These are phyloP conservation scores for Triplophysa dalaica DNA, from an alignment of 2,113 vertebrate species.

Conservation along the genomic window DNA sequence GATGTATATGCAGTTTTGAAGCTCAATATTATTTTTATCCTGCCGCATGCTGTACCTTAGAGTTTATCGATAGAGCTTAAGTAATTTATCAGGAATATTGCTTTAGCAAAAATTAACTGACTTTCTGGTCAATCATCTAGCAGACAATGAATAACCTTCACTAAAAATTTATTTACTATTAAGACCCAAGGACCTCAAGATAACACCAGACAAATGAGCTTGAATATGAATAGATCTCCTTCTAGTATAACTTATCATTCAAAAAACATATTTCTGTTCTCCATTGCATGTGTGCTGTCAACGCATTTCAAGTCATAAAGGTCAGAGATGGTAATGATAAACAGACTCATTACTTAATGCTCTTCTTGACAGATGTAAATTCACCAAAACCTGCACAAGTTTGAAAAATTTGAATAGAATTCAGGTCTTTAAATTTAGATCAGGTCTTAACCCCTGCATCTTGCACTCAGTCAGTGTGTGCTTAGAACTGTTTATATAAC, in stretches of 20 bases:
- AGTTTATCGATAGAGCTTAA: not conserved
- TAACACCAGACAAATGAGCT: not conserved
- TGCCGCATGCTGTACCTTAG: not conserved
- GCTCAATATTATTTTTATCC: no score
- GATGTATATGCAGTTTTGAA: no score
- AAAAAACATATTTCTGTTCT: not conserved
- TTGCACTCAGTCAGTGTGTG: not conserved
- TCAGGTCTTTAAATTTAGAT: not conserved
- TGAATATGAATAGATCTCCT: not conserved
- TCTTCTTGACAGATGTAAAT: no score
- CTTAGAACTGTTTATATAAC: not conserved
- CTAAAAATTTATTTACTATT: constrained; percentile 16
- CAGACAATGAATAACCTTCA: not conserved
- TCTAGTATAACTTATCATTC: not conserved
- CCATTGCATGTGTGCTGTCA: not conserved
- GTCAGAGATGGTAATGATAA: not conserved
- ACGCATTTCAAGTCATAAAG: not conserved
- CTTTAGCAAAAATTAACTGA: not conserved
- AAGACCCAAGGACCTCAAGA: not conserved
- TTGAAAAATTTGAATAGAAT: not conserved
- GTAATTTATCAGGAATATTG: not conserved
- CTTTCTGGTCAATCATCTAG: not conserved
- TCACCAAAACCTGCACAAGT: not conserved
- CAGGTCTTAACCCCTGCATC: not conserved
- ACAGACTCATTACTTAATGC: not conserved